phyloP scores from a whole-genome alignment of 2,888 invertebrate species.

The Napeogenes inachia region DNA sequence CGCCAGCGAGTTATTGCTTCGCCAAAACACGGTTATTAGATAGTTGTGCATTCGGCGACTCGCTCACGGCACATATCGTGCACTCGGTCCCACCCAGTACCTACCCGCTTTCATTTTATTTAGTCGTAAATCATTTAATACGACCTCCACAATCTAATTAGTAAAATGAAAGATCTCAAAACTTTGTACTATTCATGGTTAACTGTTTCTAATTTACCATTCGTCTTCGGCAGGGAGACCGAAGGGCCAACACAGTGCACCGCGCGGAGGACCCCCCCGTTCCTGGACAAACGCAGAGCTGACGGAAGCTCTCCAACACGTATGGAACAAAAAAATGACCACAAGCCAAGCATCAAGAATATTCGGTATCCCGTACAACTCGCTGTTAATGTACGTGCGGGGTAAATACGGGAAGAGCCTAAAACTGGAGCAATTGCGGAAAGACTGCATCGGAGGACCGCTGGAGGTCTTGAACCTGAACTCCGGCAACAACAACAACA shows the following conservation, averaged over 20 bases:
- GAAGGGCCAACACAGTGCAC: slow-evolving; percentile 94
- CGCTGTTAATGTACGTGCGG: slow-evolving; percentile 92
- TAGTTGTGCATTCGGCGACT: slow-evolving; percentile 60
- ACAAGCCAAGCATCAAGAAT: slow-evolving; percentile 93
- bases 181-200: slow-evolving; percentile 7
- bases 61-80: slow-evolving; percentile 70
- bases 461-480: slow-evolving; percentile 83
- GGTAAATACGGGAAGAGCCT: slow-evolving; percentile 96
- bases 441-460: slow-evolving; percentile 91
- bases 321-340: slow-evolving; percentile 97
- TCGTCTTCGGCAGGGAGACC: slow-evolving; percentile 82
- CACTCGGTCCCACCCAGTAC: slow-evolving; percentile 33
- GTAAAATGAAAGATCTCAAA: slow-evolving; percentile 38
- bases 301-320: slow-evolving; percentile 92
- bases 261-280: slow-evolving; percentile 91
- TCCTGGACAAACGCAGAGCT: slow-evolving; percentile 96
- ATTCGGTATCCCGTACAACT: slow-evolving; percentile 96
- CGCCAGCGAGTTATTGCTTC: slow-evolving; percentile 46
- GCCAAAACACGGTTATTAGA: slow-evolving; percentile 72
- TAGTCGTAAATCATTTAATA: slow-evolving; percentile 61
- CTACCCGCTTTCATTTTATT: slow-evolving; percentile 44
- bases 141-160: slow-evolving; percentile 57
- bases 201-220: slow-evolving; percentile 14
- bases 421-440: slow-evolving; percentile 90
- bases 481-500: slow-evolving; percentile 79